Base-by-base conservation (phyloP, 1,140 invertebrate genomes). In the Aricia agestis region DNA sequence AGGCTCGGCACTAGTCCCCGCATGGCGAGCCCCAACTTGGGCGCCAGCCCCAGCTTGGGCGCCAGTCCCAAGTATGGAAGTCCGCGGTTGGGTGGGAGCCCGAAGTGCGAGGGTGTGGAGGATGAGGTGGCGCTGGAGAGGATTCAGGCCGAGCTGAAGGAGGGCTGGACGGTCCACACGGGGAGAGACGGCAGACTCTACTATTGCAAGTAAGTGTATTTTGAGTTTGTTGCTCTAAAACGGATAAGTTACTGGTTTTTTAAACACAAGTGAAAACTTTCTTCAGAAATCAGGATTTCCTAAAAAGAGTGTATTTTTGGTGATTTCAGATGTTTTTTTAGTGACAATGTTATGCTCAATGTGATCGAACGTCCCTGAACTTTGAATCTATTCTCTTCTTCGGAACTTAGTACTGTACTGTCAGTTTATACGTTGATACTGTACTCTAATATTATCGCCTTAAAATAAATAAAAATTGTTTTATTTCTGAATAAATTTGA, bases 201-300 rank as follows among this genome's bases (percentile, higher is more conserved):
- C 88, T 96, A 96, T 93, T 95, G 95, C 95, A 96, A 96, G 95
- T 96, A 89, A 94, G 95, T 94, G 9, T 9, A 72, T 13, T 17
- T 61, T 36, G 18, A 25, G 25, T 68, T 57, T 1, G 4, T n/a
- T 7, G 1, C 11, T 36, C 13, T 36, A n/a, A 17, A 36, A 36
- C 13, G n/a, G 42, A n/a, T 36, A 19, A 19, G 18, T 45, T 19
- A 18, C 52, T 45, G 19, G 36, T 17, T 65, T 63, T 65, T 68
- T 1, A 25, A 25, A 25, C 25, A 25, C 25, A 25, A 25, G 25
- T 2, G 25, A 25, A 25, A 25, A 25, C 25, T 25, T 25, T 25
- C 25, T 25, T 25, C 25, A 25, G 25, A 25, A 25, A 25, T 25
- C 25, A 25, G 25, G 25, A 3, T 25, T 25, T 25, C 25, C 25